phyloP scores from a whole-genome alignment of 2,888 invertebrate species.

The Drosophila mimica region DNA sequence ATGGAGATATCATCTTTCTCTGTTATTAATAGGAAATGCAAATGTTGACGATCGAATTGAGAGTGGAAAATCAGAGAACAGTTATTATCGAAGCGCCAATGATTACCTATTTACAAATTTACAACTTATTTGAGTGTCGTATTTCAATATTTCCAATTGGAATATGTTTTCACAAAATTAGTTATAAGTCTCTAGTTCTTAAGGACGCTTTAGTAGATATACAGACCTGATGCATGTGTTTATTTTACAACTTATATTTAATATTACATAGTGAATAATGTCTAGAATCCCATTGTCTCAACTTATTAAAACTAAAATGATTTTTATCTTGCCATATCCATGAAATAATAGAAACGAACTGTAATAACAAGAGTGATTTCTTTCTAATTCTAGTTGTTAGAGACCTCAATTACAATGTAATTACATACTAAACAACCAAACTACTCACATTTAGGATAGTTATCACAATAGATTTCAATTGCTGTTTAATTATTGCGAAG shows the following conservation, averaged over 20 bases:
- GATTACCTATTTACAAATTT: not conserved
- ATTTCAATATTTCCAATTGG: not conserved
- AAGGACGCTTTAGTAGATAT: not conserved
- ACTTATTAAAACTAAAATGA: not conserved
- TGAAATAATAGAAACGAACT: not conserved
- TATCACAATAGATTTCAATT: conserved; percentile 17
- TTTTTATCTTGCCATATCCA: not conserved
- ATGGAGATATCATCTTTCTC: conserved; percentile 2
- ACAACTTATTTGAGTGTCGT: not conserved
- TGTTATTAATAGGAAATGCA: not conserved
- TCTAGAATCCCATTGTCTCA: not conserved
- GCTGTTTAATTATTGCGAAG: conserved; percentile 14
- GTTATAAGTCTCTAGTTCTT: not conserved
- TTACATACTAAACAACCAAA: conserved; percentile 9
- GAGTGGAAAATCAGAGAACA: not conserved
- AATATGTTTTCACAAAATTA: not conserved
- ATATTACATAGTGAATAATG: not conserved
- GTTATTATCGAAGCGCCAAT: not conserved
- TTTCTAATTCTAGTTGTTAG: conserved; percentile 10
- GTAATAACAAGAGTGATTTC: conserved; percentile 9
- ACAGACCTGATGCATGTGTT: not conserved
- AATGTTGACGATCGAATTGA: conserved; percentile 10
- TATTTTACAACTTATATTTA: not conserved
- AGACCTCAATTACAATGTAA: conserved; percentile 27
- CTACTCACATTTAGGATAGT: conserved; percentile 11